A percentile compares a stretch with the other conserved stretches of the same genome.
Evolutionary conservation across 1,140 invertebrate genomes (phyloP).

Genomic region (Diorhabda elongata): DNA sequence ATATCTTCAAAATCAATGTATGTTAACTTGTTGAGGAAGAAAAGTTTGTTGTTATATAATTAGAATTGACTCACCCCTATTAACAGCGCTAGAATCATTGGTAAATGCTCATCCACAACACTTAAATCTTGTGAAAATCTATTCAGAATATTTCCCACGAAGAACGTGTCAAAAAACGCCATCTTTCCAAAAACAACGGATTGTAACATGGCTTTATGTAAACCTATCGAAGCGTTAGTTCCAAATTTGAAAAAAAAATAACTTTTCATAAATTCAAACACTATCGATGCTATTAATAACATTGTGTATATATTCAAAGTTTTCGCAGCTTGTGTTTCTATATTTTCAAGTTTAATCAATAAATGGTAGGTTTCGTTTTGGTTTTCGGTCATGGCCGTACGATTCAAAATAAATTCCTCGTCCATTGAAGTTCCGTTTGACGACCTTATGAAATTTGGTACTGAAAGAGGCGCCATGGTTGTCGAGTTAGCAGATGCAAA

Average conservation of each 20-base stretch:
- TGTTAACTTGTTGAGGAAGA: neutral
- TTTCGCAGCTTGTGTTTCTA: neutral
- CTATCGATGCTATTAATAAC: constrained; percentile 13
- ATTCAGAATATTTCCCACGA: constrained; percentile 55
- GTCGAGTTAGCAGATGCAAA: too few species aligned
- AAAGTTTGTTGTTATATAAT: neutral
- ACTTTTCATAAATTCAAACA: constrained; percentile 34
- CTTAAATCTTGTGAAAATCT: constrained; percentile 62
- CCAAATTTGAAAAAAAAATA: constrained; percentile 51
- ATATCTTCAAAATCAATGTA: neutral
- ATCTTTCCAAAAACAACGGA: constrained; percentile 59
- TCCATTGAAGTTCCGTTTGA: too few species aligned
- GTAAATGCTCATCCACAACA: constrained; percentile 62
- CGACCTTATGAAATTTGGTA: too few species aligned
- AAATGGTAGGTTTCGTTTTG: neutral
- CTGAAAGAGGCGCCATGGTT: too few species aligned
- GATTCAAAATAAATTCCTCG: neutral
- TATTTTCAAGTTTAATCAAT: neutral
- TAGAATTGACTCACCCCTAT: neutral
- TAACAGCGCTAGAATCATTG: constrained; percentile 33
- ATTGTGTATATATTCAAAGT: constrained; percentile 18
- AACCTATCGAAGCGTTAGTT: constrained; percentile 57
- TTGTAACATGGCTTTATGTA: constrained; percentile 64
- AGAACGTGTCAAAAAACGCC: constrained; percentile 60
- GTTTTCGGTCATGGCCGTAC: neutral